Evolutionary conservation across 2,113 vertebrate genomes (phyloP).

Genomic region (Cephalopterus ornatus): DNA sequence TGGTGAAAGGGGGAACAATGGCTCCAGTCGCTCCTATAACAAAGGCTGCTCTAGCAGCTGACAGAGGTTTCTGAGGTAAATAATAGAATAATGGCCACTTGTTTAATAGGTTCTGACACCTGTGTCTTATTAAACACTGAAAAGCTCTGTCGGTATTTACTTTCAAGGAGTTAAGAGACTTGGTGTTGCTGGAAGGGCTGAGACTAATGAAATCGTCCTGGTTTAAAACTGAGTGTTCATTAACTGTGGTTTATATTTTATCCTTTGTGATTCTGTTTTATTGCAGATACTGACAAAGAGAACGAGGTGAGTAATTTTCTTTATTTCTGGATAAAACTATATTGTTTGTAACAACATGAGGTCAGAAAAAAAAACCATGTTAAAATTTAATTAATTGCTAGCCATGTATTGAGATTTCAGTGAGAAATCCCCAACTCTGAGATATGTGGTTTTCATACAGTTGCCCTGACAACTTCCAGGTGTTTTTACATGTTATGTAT

Average conservation of each 20-base stretch:
- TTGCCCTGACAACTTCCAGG: neutral
- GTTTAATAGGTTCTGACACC: neutral
- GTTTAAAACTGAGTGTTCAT: neutral
- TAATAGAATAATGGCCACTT: neutral
- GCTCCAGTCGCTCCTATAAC: neutral
- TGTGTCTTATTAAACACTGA: neutral
- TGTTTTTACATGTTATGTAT: neutral
- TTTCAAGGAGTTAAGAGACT: neutral
- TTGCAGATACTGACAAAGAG: neutral
- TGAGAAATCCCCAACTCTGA: neutral
- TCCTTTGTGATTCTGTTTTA: neutral
- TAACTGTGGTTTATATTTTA: neutral
- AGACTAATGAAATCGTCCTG: neutral
- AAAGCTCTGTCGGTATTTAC: neutral
- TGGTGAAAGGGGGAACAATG: neutral
- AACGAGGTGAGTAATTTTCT: constrained; percentile 13
- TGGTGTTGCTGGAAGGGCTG: neutral
- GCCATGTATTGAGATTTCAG: neutral
- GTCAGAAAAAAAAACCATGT: neutral
- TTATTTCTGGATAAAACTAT: neutral
- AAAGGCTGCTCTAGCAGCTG: neutral
- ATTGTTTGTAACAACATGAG: neutral
- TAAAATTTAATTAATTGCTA: neutral
- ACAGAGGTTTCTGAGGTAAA: neutral
- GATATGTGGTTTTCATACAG: neutral